Percentiles rank a stretch among this genome's conserved stretches.
These are phyloP conservation scores for Neodontobutis hainanensis DNA, from an alignment of 2,113 vertebrate species.

Conservation along the genomic window DNA sequence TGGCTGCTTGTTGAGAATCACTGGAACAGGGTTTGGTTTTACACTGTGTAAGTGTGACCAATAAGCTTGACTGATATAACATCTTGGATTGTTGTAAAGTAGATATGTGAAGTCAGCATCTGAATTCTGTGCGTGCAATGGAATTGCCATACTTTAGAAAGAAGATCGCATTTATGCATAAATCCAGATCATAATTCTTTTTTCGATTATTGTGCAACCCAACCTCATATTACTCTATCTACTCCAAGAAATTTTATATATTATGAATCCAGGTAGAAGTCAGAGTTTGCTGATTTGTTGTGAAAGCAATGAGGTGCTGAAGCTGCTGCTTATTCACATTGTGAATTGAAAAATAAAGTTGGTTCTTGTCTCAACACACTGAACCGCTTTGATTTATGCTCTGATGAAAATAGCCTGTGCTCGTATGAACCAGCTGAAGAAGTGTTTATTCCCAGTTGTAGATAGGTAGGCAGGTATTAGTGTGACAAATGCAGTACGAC, in stretches of 20 bases:
- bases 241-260: constrained; percentile 1
- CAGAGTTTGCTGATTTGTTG: constrained; percentile 5
- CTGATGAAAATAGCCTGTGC: constrained; percentile 13
- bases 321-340: constrained; percentile 21
- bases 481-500: constrained; percentile 25
- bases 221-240: neutral
- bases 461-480: constrained; percentile 23
- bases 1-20: too few relatives aligned
- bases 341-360: constrained; percentile 28
- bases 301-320: constrained; percentile 5
- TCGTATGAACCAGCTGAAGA: constrained; percentile 4
- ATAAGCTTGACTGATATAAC: too few relatives aligned
- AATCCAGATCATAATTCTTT: too few relatives aligned
- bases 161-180: too few relatives aligned
- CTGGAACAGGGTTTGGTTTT: too few relatives aligned
- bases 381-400: constrained; percentile 24
- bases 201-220: too few relatives aligned
- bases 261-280: constrained; percentile 2
- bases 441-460: constrained; percentile 1
- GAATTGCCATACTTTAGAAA: too few relatives aligned
- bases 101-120: too few relatives aligned
- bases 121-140: too few relatives aligned
- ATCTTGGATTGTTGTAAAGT: too few relatives aligned
- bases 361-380: constrained; percentile 19
- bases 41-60: too few relatives aligned